A percentile compares a stretch with the other conserved stretches of the same genome.
phyloP scores from a whole-genome alignment of 2,888 invertebrate species.

The Patella ulyssiponensis region DNA sequence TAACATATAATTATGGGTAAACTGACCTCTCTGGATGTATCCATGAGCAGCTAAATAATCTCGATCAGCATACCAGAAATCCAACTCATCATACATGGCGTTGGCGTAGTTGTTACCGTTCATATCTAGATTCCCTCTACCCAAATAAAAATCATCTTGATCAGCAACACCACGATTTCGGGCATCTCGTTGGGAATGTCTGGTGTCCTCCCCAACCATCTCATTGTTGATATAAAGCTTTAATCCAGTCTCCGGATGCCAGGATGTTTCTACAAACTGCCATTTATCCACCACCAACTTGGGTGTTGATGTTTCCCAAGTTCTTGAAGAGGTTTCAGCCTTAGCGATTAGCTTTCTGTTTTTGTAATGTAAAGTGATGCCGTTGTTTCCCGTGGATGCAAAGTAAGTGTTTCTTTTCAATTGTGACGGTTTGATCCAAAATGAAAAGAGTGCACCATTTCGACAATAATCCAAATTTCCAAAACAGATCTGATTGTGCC shows the following conservation, averaged over 20 bases:
- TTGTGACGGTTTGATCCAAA: slow-evolving; percentile 57
- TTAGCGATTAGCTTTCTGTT: slow-evolving; percentile 40
- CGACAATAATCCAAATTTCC: slow-evolving; percentile 61
- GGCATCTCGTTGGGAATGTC: slow-evolving; percentile 18
- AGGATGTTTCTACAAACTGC: slow-evolving; percentile 65
- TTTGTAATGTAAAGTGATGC: slow-evolving; percentile 55
- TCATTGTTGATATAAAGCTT: slow-evolving; percentile 51
- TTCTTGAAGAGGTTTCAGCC: slow-evolving; percentile 49
- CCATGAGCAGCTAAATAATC: slow-evolving; percentile 66
- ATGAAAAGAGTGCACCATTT: slow-evolving; percentile 54
- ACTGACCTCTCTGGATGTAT: slow-evolving; percentile 67
- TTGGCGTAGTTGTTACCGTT: slow-evolving; percentile 50
- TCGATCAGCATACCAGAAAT: slow-evolving; percentile 68
- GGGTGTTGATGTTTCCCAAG: slow-evolving; percentile 50
- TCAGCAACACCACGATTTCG: slow-evolving; percentile 8
- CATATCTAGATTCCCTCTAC: slow-evolving; percentile 50
- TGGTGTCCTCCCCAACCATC: slow-evolving; percentile 35
- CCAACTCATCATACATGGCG: slow-evolving; percentile 66
- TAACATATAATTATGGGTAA: no score
- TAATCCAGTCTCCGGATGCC: slow-evolving; percentile 56
- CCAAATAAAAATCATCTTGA: slow-evolving; percentile 48
- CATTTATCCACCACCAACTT: slow-evolving; percentile 48
- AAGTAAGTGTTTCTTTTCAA: slow-evolving; percentile 39
- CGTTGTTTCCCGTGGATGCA: slow-evolving; percentile 60
- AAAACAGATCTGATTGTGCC: slow-evolving; percentile 52